Percentiles rank a stretch among this genome's conserved stretches.
These are phyloP conservation scores for Drosophila lacertosa DNA, from an alignment of 1,140 invertebrate species.

Conservation along the genomic window DNA sequence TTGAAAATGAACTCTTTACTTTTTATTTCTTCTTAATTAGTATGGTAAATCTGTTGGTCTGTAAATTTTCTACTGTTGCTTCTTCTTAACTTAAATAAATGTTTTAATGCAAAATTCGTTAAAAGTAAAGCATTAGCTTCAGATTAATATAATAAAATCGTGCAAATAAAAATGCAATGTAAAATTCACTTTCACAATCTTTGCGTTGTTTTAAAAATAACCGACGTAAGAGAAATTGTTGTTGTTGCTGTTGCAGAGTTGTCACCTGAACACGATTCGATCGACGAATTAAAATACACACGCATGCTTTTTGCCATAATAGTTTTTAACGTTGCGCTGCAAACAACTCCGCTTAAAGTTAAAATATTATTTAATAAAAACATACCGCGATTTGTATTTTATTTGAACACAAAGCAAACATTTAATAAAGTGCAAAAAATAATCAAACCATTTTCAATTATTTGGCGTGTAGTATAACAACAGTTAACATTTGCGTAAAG, in stretches of 20 bases:
- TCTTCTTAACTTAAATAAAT: not conserved
- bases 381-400: not conserved
- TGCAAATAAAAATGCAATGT: not conserved
- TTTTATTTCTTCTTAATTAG: no score
- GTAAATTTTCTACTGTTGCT: not conserved
- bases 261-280: constrained; percentile 64
- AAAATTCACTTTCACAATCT: not conserved
- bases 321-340: constrained; percentile 43
- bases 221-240: constrained; percentile 35
- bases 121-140: not conserved
- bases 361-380: not conserved
- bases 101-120: not conserved
- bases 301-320: constrained; percentile 68
- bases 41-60: not conserved
- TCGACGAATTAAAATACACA: constrained; percentile 63
- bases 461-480: constrained; percentile 15
- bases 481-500: constrained; percentile 19
- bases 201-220: constrained; percentile 62
- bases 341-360: constrained; percentile 13
- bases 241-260: constrained; percentile 57
- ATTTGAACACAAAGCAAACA: not conserved
- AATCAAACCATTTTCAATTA: not conserved
- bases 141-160: not conserved
- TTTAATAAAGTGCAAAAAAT: not conserved
- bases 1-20: not conserved